These are phyloP conservation scores for Xiphophorus birchmanni DNA, from an alignment of 2,797 vertebrate species.

Conservation along the genomic window DNA sequence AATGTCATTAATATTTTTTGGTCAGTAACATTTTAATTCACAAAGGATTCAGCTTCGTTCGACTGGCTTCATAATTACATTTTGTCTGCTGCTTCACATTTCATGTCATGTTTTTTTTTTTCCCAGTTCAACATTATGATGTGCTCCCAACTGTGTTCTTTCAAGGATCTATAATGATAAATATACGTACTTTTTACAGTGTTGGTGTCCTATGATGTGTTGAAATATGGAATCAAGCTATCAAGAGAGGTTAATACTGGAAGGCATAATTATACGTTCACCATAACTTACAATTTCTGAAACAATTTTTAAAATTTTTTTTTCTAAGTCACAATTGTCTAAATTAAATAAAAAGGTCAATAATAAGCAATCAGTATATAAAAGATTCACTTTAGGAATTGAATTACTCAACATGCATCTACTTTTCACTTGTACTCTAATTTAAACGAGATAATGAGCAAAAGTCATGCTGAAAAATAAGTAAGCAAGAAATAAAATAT, in stretches of 20 bases:
- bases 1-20: not conserved
- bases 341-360: too few species aligned
- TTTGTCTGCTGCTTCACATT: slow-evolving; percentile 1
- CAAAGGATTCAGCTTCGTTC: not conserved
- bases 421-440: not conserved
- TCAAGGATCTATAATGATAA: not conserved
- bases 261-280: not conserved
- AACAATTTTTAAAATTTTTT: too few species aligned
- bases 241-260: not conserved
- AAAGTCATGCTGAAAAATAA: not conserved
- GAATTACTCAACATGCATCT: not conserved
- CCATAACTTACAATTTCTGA: too few species aligned
- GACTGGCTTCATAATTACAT: not conserved
- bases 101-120: not conserved
- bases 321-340: too few species aligned
- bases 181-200: not conserved
- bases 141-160: not conserved
- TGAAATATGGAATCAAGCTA: not conserved
- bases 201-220: not conserved
- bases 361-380: not conserved
- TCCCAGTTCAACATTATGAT: not conserved
- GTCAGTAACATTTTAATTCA: not conserved
- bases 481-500: not conserved
- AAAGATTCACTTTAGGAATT: not conserved
- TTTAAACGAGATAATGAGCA: not conserved